Conservation (phyloP, 1,140 invertebrate genomes). For the Drosophila trapezifrons region DNA sequence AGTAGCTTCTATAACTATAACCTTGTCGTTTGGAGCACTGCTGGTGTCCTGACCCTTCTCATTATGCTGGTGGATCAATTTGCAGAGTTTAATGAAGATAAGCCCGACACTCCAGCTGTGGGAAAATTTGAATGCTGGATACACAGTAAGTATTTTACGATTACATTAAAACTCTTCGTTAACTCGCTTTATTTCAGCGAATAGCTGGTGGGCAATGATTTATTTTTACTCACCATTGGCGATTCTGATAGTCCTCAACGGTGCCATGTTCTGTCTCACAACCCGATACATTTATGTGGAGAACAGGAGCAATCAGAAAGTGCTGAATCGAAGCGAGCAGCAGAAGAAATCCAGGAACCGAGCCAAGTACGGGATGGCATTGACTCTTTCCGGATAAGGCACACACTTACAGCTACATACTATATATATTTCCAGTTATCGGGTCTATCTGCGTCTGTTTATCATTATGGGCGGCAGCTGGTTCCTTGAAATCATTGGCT, state of each 20-base stretch:
- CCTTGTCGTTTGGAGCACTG: constrained; percentile 88
- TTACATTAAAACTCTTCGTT: too few relatives aligned
- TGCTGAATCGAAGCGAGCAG: constrained; percentile 1
- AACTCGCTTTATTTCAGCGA: not conserved
- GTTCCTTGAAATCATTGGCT: constrained; percentile 87
- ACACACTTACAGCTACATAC: constrained; percentile 26
- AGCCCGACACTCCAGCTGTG: constrained; percentile 84
- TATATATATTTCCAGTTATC: constrained; percentile 85
- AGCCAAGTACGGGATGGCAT: constrained; percentile 19
- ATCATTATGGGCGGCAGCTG: constrained; percentile 90
- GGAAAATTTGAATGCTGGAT: constrained; percentile 86
- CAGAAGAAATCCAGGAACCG: constrained; percentile 19
- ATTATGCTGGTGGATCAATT: constrained; percentile 58
- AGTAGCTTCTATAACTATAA: constrained; percentile 87
- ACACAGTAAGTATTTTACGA: constrained; percentile 79
- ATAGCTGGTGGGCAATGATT: constrained; percentile 83
- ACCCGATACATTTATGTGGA: constrained; percentile 86
- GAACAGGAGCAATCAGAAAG: constrained; percentile 24
- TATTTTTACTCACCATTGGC: constrained; percentile 91
- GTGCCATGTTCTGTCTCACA: constrained; percentile 88
- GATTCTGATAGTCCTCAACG: constrained; percentile 88
- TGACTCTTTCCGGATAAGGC: not conserved
- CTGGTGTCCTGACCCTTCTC: constrained; percentile 83
- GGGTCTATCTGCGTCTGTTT: constrained; percentile 88
- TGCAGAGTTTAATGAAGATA: too few relatives aligned